phyloP scores from a whole-genome alignment of 2,888 invertebrate species.

The Pseudococcus viburni region DNA sequence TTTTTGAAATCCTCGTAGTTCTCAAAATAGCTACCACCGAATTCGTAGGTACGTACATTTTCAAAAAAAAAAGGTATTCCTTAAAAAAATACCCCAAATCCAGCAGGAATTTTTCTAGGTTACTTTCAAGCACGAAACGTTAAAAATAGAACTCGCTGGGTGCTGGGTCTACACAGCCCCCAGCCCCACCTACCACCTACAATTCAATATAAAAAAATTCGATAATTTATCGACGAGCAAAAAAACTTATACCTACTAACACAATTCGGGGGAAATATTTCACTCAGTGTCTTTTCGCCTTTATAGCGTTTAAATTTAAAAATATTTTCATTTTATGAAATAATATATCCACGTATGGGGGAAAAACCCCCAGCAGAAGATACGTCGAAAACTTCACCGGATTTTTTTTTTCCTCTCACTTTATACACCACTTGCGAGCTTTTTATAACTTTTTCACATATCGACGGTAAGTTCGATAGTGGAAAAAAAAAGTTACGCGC shows the following conservation, averaged over 20 bases:
- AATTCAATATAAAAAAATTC: conserved; percentile 29
- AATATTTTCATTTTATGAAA: conserved; percentile 55
- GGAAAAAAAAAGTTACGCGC: conserved; percentile 18
- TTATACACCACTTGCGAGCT: conserved; percentile 17
- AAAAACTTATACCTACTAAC: background rate
- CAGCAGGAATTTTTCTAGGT: background rate
- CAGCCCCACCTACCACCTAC: background rate
- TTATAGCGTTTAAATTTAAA: conserved; percentile 24
- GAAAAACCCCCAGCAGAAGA: background rate
- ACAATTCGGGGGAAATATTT: background rate
- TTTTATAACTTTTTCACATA: conserved; percentile 55
- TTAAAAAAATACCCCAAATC: background rate
- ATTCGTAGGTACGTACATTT: background rate
- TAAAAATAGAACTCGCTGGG: background rate
- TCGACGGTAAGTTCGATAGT: conserved; percentile 13
- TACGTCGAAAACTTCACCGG: background rate
- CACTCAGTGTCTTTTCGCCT: conserved; percentile 4
- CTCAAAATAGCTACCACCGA: background rate
- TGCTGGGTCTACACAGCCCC: too few relatives aligned
- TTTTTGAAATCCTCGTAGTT: background rate
- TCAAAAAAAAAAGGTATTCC: background rate
- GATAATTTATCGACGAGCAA: background rate
- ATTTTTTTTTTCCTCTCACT: background rate
- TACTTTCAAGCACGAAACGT: background rate
- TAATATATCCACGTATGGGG: background rate